Percentiles rank a stretch among this genome's conserved stretches.
Evolutionary conservation across 2,113 vertebrate genomes (phyloP).

Genomic region (Grantiella picta): DNA sequence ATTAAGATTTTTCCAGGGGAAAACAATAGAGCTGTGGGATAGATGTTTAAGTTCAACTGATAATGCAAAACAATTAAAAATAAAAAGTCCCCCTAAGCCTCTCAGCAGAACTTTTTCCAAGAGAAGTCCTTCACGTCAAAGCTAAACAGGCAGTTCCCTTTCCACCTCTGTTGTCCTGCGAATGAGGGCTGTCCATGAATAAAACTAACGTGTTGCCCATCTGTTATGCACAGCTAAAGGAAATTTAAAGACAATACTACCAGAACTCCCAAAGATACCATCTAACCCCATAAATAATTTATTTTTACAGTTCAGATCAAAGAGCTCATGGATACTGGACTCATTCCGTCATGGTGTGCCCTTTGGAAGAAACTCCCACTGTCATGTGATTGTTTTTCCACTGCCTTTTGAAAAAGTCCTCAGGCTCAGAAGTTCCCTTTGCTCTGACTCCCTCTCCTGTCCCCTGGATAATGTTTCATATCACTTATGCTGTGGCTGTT

Average conservation of each 20-base stretch:
- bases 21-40: conserved; percentile 23
- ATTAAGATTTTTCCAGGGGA: conserved; percentile 39
- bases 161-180: not conserved
- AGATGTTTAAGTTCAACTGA: not conserved
- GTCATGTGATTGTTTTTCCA: not conserved
- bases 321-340: not conserved
- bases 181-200: not conserved
- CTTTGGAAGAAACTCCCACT: not conserved
- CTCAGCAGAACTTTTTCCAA: conserved; percentile 8
- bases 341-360: not conserved
- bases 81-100: not conserved
- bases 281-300: conserved; percentile 20
- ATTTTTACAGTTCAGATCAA: conserved; percentile 45
- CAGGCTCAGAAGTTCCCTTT: not conserved
- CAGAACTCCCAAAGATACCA: not conserved
- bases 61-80: not conserved
- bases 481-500: not conserved
- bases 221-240: not conserved
- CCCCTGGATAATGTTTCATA: not conserved
- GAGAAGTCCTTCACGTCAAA: not conserved
- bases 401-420: not conserved
- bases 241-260: conserved; percentile 16
- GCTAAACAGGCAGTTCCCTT: not conserved
- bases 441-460: not conserved
- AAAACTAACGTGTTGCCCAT: not conserved